Conservation (phyloP, 2,797 vertebrate species). For the Sebastes oblongus region DNA sequence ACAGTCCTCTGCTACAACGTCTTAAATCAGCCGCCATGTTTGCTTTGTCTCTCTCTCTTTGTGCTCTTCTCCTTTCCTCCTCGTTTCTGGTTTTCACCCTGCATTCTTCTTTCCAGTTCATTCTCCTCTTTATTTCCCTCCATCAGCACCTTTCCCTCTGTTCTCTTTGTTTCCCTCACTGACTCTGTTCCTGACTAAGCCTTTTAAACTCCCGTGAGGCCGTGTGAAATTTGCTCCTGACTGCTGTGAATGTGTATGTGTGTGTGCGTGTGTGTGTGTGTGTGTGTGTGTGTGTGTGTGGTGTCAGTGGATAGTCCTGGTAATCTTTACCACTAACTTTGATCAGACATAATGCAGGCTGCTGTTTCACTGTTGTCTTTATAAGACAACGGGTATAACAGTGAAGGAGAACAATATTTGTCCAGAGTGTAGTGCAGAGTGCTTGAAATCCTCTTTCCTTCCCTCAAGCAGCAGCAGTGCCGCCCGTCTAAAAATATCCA, state of each 20-base stretch:
- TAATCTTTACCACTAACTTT: conserved; percentile 26
- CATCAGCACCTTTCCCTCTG: conserved; percentile 68
- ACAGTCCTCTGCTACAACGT: not conserved
- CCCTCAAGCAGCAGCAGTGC: not conserved
- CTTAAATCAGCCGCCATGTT: conserved; percentile 28
- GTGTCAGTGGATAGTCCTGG: conserved; percentile 5
- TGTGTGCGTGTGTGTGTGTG: not conserved
- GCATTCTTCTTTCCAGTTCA: conserved; percentile 42
- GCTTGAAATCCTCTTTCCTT: conserved; percentile 1
- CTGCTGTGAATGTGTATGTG: conserved; percentile 31
- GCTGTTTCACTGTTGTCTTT: conserved; percentile 21
- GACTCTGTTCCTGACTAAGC: conserved; percentile 74
- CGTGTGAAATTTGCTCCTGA: conserved; percentile 71
- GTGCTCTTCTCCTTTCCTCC: conserved; percentile 1
- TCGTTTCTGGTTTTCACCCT: conserved; percentile 27
- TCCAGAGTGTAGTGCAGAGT: not conserved
- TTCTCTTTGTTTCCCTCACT: conserved; percentile 66
- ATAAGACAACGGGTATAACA: not conserved
- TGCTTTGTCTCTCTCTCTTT: conserved; percentile 4
- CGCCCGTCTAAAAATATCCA: conserved; percentile 1
- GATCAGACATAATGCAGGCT: conserved; percentile 30
- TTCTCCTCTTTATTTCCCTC: conserved; percentile 53
- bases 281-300: not conserved
- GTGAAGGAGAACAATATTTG: not conserved
- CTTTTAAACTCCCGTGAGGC: conserved; percentile 64